A percentile compares a stretch with the other conserved stretches of the same genome.
These are phyloP conservation scores for Lepidocyrtinus sp. DNA, from an alignment of 2,888 invertebrate species.

Conservation along the genomic window DNA sequence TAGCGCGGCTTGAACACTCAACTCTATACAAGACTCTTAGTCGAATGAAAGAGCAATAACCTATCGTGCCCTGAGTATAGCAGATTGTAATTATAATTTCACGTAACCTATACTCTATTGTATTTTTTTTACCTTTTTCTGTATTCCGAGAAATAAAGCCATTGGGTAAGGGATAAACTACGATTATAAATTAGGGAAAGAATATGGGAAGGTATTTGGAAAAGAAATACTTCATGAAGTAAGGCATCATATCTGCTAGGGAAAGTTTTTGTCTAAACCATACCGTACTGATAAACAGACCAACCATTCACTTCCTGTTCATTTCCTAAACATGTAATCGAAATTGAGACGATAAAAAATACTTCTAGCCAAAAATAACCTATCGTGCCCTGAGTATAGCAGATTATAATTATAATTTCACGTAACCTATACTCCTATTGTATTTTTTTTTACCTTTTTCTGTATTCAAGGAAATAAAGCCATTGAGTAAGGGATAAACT, in stretches of 20 bases:
- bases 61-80: neutral
- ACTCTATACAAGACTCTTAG: neutral
- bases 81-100: slow-evolving; percentile 9
- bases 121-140: slow-evolving; percentile 11
- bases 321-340: too few relatives aligned
- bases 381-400: neutral
- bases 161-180: neutral
- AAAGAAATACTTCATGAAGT: too few relatives aligned
- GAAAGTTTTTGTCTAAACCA: too few relatives aligned
- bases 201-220: slow-evolving; percentile 90
- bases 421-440: too few relatives aligned
- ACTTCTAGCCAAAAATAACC: too few relatives aligned
- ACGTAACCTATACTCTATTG: too few relatives aligned
- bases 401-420: slow-evolving; percentile 9
- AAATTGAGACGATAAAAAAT: too few relatives aligned
- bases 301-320: too few relatives aligned
- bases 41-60: slow-evolving; percentile 17
- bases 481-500: neutral
- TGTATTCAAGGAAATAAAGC: slow-evolving; percentile 7
- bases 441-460: slow-evolving; percentile 9
- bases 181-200: neutral
- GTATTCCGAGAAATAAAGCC: slow-evolving; percentile 5
- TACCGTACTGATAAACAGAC: too few relatives aligned
- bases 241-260: too few relatives aligned
- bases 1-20: neutral